Base-by-base conservation (phyloP, 2,888 invertebrate genomes). In the Antheraea assamensis region DNA sequence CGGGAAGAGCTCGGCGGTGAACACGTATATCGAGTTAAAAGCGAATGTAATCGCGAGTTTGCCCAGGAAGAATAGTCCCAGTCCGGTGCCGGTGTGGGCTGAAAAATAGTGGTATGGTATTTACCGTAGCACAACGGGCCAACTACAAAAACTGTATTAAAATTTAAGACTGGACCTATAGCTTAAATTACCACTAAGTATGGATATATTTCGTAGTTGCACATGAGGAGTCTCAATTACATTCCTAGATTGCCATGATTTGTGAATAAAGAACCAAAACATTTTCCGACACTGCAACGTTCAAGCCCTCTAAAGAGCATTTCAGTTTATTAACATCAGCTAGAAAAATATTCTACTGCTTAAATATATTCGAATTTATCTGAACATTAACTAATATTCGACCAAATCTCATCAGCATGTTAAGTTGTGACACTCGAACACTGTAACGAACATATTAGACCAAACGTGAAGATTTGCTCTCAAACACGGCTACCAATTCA, bases 1-100 rank as follows among this genome's bases (percentile, higher is more conserved):
- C 17, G 97, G 97, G 87, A 96, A 97, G 88, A 97, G 92, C 90
- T 97, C 97, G 64, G 96, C 95, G 58, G 97, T 96, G 87, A 95
- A 96, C 83, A 96, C 95, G 89, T 96, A 96, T 79, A 96, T 87
- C 27, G 96, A 95, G 83, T 96, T 95, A 87, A 96, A 96, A 35
- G 96, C 95, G 82, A 96, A 95, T 71, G 96, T 95, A 75, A 96
- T 96, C 70, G 95, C 94, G 83, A 96, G 92, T 88, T 96, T 97
- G 72, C 97, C 96, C 81, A 95, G 87, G 82, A 97, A 92, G 88
- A 95, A 96, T 77, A 95, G 79, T 2, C 89, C 86, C 78, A 95
- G 81, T 0, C 81, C 76, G 13, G 89, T 79, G 70, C 92, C 88
- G 3, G 87, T 61, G 82, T 88, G 87, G 10, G 82, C 90, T 90